Evolutionary conservation across 2,888 invertebrate species (phyloP), one percentile per base, ranked within the genome.

Genomic region (Linhomoeus sp.): DNA sequence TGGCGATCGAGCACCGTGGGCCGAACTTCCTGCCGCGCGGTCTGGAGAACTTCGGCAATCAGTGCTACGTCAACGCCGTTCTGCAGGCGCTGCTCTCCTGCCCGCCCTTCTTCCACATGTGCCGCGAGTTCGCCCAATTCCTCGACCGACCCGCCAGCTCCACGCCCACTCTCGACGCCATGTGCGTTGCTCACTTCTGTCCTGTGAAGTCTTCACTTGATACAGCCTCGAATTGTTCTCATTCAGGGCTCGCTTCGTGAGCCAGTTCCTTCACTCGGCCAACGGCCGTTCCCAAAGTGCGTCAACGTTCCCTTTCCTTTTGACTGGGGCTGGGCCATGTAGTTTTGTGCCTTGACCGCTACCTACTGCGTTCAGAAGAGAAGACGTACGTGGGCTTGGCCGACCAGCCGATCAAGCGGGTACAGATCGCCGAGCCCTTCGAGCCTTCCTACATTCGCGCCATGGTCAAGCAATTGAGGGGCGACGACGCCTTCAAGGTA

Each of bases 41-140:
- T 1, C 74, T 92, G 43, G 81, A 81, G 46, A 92, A 92, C 68
- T 78, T 81, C 53, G 84, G 84, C 52, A 92, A 90, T 70, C 90
- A 86, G 69, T 92, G 92, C 70, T 92, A 90, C 64, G 84, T 90
- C 51, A 92, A 92, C 69, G 82, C 90, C 67, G 87, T 86, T 53
- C 71, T 92, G 36, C 88, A 92, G 69, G 88, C 90, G 0, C 69
- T 92, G 55, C 73, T 90, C 29, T 87, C 86, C 17, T 92, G 92
- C 64, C 85, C 90, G 20, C 88, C 90, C 0, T 82, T 92, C 69
- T 88, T 85, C 67, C 87, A 90, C 70, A 73, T 92, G 62, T 72
- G 90, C 56, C 33, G 29, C 17, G 24, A n/a, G 9, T 38, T 41
- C 15, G 37, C n/a, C 3, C 23, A 9, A 25, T 23, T 33, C 22